Conservation (phyloP, 2,888 invertebrate species). For the Cheilosia variabilis region DNA sequence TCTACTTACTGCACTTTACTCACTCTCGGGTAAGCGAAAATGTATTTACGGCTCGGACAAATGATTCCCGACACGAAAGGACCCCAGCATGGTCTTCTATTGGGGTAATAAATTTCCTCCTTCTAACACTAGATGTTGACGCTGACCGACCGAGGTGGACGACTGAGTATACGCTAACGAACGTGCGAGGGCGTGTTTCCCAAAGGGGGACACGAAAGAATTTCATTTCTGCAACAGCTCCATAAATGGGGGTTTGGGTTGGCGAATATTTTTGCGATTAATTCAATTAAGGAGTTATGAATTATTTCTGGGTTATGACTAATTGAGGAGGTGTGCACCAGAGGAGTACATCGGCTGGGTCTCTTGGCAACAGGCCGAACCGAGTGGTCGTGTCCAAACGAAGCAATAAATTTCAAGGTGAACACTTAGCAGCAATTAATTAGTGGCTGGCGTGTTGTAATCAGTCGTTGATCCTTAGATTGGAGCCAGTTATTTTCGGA, state of each 20-base stretch:
- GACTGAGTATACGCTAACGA: background rate
- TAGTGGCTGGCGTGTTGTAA: conserved; percentile 71
- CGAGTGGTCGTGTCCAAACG: conserved; percentile 55
- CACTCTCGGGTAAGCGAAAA: conserved; percentile 72
- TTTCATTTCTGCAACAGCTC: conserved; percentile 9
- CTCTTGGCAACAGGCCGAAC: conserved; percentile 11
- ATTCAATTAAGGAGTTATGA: conserved; percentile 74
- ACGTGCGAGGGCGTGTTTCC: conserved; percentile 26
- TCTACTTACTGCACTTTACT: conserved; percentile 54
- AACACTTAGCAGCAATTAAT: conserved; percentile 74
- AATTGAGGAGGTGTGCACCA: conserved; percentile 59
- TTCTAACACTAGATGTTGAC: conserved; percentile 25
- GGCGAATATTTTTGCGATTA: conserved; percentile 73
- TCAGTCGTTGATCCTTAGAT: conserved; percentile 71
- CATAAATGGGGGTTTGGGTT: conserved; percentile 35
- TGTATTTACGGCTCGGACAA: conserved; percentile 77
- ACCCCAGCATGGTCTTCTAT: conserved; percentile 76
- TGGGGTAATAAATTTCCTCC: conserved; percentile 75
- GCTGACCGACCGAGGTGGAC: background rate
- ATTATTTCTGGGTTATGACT: conserved; percentile 75
- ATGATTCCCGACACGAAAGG: conserved; percentile 77
- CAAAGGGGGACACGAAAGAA: conserved; percentile 9
- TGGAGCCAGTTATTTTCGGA: conserved; percentile 50
- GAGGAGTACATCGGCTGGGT: conserved; percentile 12
- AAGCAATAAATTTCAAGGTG: conserved; percentile 73